phyloP scores from a whole-genome alignment of 2,113 vertebrate species.

The Pithys albifrons region DNA sequence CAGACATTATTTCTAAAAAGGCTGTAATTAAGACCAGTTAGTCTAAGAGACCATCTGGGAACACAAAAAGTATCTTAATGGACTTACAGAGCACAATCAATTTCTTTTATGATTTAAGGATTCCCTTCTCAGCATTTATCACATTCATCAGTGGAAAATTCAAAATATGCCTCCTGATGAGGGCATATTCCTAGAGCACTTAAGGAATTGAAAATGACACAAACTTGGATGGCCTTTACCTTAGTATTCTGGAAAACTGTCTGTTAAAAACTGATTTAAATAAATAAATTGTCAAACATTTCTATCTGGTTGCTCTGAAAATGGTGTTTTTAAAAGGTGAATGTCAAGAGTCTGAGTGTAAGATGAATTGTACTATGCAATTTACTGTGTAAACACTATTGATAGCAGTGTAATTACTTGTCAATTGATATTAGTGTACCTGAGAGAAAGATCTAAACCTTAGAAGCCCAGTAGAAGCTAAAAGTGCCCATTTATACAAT shows the following conservation, averaged over 20 bases:
- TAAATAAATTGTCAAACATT: neutral
- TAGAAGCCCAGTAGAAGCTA: neutral
- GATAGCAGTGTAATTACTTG: neutral
- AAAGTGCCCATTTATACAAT: neutral
- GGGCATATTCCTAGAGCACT: neutral
- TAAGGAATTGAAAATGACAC: neutral
- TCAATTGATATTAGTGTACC: neutral
- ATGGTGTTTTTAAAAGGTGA: neutral
- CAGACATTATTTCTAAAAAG: neutral
- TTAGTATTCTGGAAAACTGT: neutral
- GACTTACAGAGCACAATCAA: neutral
- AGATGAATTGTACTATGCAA: neutral
- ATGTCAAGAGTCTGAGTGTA: neutral
- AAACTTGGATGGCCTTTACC: neutral
- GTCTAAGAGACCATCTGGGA: neutral
- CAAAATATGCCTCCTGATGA: neutral
- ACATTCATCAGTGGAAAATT: neutral
- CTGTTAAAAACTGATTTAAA: neutral
- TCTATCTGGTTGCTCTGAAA: neutral
- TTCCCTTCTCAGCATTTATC: neutral
- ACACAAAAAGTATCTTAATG: neutral
- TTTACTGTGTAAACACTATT: neutral
- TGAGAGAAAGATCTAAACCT: neutral
- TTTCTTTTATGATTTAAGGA: neutral
- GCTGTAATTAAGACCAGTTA: neutral